Percentiles rank a stretch among this genome's conserved stretches.
Conservation (phyloP, 2,113 vertebrate species). For the Eupsittula cactorum region DNA sequence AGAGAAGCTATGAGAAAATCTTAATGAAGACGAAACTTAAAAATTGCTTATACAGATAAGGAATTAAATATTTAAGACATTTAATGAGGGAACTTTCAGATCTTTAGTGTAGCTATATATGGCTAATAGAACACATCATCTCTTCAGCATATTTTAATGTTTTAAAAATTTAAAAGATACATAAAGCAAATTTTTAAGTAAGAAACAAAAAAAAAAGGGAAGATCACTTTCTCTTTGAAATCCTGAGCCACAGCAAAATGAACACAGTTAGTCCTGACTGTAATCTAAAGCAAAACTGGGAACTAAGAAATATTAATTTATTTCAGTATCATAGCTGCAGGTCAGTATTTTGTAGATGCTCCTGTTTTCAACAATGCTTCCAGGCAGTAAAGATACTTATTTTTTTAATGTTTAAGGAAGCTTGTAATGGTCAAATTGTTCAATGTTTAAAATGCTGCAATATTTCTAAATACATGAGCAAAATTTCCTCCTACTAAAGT, state of each 20-base stretch:
- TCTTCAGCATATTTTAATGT: conserved; percentile 47
- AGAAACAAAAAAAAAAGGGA: neutral
- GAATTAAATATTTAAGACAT: conserved; percentile 50
- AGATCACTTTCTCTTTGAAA: conserved; percentile 15
- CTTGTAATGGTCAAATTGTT: neutral
- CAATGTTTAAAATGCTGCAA: neutral
- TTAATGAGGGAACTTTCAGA: conserved; percentile 21
- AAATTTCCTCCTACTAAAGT: neutral
- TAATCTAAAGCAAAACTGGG: conserved; percentile 12
- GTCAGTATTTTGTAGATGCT: conserved; percentile 18
- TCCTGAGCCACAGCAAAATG: neutral
- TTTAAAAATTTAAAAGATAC: conserved; percentile 10
- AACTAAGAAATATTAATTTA: conserved; percentile 23
- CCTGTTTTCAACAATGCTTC: conserved; percentile 37
- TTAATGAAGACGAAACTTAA: neutral
- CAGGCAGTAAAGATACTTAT: neutral
- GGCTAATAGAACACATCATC: conserved; percentile 28
- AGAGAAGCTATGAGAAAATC: neutral
- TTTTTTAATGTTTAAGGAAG: conserved; percentile 28
- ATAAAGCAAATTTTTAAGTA: conserved; percentile 7
- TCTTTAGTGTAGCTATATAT: conserved; percentile 35
- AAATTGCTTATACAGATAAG: neutral
- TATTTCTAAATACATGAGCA: neutral
- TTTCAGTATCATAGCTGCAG: conserved; percentile 32
- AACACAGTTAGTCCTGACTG: conserved; percentile 34